These are phyloP conservation scores for Rhipidura dahli DNA, from an alignment of 2,113 vertebrate genomes.

Conservation along the genomic window DNA sequence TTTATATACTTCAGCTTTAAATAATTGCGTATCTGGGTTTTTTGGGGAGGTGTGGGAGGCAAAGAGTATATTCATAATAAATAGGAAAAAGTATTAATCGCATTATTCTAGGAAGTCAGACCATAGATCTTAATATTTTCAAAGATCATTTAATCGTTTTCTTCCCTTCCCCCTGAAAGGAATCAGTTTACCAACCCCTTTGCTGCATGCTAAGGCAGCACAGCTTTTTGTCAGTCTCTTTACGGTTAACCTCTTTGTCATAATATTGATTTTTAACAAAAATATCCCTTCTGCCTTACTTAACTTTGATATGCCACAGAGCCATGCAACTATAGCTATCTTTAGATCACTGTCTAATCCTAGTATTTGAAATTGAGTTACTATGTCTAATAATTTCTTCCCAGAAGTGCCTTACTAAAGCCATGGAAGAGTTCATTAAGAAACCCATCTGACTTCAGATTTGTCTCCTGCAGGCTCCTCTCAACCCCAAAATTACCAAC, in stretches of 20 bases:
- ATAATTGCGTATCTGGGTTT: background rate
- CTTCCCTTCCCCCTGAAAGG: background rate
- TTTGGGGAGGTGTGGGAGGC: background rate
- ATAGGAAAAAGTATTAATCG: background rate
- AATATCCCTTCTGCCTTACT: slow-evolving; percentile 48
- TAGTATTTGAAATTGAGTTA: slow-evolving; percentile 52
- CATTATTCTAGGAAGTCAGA: background rate
- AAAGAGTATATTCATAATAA: background rate
- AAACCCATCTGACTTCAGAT: background rate
- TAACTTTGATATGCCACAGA: slow-evolving; percentile 45
- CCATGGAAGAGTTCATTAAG: background rate
- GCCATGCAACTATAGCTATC: slow-evolving; percentile 19
- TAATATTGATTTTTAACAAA: slow-evolving; percentile 52
- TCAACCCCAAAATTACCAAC: background rate
- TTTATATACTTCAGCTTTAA: background rate
- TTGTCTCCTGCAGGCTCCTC: background rate
- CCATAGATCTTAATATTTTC: background rate
- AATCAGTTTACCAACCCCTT: background rate
- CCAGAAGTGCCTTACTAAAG: slow-evolving; percentile 25
- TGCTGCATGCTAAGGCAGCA: background rate
- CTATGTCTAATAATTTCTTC: slow-evolving; percentile 32
- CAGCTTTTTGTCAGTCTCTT: background rate
- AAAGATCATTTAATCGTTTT: slow-evolving; percentile 26
- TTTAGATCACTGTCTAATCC: slow-evolving; percentile 50
- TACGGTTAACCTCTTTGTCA: slow-evolving; percentile 35